phyloP scores from a whole-genome alignment of 2,797 vertebrate species.

The Halcyon badia region DNA sequence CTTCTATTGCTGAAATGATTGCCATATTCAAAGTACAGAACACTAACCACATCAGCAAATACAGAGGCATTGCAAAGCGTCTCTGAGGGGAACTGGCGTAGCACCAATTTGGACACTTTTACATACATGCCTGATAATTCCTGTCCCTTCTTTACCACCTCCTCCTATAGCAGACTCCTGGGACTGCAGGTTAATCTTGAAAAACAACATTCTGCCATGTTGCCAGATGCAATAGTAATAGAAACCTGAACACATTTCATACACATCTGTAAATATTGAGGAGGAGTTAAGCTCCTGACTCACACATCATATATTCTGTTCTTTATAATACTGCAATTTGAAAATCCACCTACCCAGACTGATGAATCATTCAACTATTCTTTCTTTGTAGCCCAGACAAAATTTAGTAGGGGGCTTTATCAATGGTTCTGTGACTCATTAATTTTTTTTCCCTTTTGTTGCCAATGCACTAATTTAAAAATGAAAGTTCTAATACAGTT shows the following conservation, averaged over 20 bases:
- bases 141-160: neutral
- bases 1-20: neutral
- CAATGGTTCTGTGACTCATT: neutral
- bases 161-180: neutral
- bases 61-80: neutral
- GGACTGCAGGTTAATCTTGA: neutral
- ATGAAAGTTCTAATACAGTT: neutral
- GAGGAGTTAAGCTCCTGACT: neutral
- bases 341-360: neutral
- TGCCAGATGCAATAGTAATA: neutral
- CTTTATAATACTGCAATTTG: neutral
- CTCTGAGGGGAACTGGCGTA: neutral
- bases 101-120: neutral
- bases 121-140: neutral
- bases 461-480: neutral
- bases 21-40: neutral
- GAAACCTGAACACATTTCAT: neutral
- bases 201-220: neutral
- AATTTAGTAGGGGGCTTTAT: neutral
- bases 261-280: neutral
- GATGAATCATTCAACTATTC: neutral
- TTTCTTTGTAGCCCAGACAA: neutral
- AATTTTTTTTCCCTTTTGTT: neutral
- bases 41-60: neutral
- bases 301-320: neutral